These are phyloP conservation scores for Stenolophus ochropezus DNA, from an alignment of 2,888 invertebrate genomes.

Conservation along the genomic window DNA sequence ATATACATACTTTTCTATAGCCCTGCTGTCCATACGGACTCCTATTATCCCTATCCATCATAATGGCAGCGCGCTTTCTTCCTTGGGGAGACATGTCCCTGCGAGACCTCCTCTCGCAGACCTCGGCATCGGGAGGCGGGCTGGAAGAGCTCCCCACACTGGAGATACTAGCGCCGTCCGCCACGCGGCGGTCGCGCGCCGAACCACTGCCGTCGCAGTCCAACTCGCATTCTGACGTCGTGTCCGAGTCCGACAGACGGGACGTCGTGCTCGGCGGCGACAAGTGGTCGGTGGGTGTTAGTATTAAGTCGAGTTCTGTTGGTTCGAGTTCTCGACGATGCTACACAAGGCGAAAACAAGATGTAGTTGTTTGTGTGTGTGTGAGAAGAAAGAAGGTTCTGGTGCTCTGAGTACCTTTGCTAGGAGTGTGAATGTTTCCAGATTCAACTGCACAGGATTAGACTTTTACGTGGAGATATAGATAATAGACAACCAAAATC, in stretches of 20 bases:
- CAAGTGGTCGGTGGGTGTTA: slow-evolving; percentile 89
- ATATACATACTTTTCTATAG: slow-evolving; percentile 72
- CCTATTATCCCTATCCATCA: slow-evolving; percentile 77
- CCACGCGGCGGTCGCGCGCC: slow-evolving; percentile 78
- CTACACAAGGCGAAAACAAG: slow-evolving; percentile 7
- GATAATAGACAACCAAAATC: not conserved
- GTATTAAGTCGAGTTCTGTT: slow-evolving; percentile 79
- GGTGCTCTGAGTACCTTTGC: not conserved
- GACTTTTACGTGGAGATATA: not conserved
- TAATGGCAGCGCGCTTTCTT: slow-evolving; percentile 81
- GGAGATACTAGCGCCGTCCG: slow-evolving; percentile 90
- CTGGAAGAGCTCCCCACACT: slow-evolving; percentile 94
- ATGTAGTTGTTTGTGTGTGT: not conserved
- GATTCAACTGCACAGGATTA: not conserved
- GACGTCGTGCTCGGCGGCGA: slow-evolving; percentile 89
- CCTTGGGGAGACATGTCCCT: slow-evolving; percentile 90
- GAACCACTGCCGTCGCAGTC: slow-evolving; percentile 72
- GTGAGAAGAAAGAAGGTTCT: not conserved
- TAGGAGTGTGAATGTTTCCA: not conserved
- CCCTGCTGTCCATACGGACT: slow-evolving; percentile 67
- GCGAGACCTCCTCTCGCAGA: slow-evolving; percentile 81
- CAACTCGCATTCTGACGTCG: slow-evolving; percentile 87
- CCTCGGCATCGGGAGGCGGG: slow-evolving; percentile 83
- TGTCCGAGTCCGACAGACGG: slow-evolving; percentile 89
- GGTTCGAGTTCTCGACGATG: slow-evolving; percentile 67